phyloP scores from a whole-genome alignment of 2,888 invertebrate species.

The Morpho deidamia region DNA sequence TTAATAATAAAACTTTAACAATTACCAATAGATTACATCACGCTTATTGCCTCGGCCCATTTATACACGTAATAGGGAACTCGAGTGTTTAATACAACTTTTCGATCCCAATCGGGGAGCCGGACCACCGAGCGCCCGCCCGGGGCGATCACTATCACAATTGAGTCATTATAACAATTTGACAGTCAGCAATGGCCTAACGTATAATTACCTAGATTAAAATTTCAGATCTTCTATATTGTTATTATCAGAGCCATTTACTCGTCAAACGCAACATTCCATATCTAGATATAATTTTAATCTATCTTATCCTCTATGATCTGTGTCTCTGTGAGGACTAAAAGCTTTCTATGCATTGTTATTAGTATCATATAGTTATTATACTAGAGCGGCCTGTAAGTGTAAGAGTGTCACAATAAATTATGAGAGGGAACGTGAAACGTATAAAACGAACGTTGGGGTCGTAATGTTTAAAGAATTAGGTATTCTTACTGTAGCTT shows the following conservation, averaged over 20 bases:
- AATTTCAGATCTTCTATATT: constrained; percentile 17
- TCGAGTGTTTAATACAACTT: constrained; percentile 38
- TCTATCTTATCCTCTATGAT: constrained; percentile 33
- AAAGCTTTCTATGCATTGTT: too few relatives aligned
- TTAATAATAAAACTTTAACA: too few relatives aligned
- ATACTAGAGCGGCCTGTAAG: too few relatives aligned
- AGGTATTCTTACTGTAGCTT: too few relatives aligned
- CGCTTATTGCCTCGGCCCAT: too few relatives aligned
- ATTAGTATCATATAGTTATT: too few relatives aligned
- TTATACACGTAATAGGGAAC: constrained; percentile 6
- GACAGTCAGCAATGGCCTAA: constrained; percentile 39
- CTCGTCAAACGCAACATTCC: constrained; percentile 38
- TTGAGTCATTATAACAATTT: constrained; percentile 59
- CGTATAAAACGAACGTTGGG: too few relatives aligned
- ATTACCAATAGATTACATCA: too few relatives aligned
- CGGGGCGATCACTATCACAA: constrained; percentile 26
- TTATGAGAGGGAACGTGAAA: too few relatives aligned
- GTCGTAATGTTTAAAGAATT: too few relatives aligned
- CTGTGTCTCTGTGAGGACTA: constrained; percentile 33
- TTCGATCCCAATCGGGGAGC: constrained; percentile 34
- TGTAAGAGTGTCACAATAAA: too few relatives aligned
- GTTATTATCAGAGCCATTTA: constrained; percentile 31
- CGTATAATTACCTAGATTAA: constrained; percentile 51
- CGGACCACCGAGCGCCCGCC: constrained; percentile 25
- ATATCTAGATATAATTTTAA: constrained; percentile 7